A percentile compares a stretch with the other conserved stretches of the same genome.
Conservation (phyloP, 2,113 vertebrate species). For the Plestiodon gilberti region DNA sequence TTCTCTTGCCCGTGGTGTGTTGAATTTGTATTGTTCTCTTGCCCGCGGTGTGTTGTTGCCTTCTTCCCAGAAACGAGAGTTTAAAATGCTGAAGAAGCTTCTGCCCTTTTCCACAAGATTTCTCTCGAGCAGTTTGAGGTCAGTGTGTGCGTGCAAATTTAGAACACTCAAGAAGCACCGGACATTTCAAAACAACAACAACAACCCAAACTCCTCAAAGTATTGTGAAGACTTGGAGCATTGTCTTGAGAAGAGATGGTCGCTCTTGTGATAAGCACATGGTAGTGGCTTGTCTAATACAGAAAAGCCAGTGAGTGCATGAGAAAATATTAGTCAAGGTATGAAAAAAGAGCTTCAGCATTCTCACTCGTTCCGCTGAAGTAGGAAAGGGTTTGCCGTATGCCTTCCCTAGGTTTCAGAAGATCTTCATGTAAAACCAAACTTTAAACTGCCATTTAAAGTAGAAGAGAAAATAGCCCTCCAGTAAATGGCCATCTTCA, state of each 20-base stretch:
- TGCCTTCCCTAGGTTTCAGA: background rate
- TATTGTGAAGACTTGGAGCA: too few relatives aligned
- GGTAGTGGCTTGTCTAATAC: background rate
- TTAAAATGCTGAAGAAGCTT: too few relatives aligned
- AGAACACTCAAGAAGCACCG: background rate
- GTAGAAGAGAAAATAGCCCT: slow-evolving; percentile 20
- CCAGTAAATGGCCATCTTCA: slow-evolving; percentile 21
- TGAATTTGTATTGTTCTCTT: background rate
- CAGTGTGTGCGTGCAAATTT: background rate
- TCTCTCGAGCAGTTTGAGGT: background rate
- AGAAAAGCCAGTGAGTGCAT: background rate
- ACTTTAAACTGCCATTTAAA: slow-evolving; percentile 25
- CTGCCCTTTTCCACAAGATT: background rate
- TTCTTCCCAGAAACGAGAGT: background rate
- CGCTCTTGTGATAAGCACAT: too few relatives aligned
- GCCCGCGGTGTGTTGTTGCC: background rate
- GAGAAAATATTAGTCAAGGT: background rate
- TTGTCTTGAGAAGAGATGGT: too few relatives aligned
- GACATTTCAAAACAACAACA: too few relatives aligned
- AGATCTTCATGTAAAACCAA: slow-evolving; percentile 44
- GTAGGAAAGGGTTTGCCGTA: background rate
- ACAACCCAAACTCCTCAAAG: too few relatives aligned
- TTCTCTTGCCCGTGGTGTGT: background rate
- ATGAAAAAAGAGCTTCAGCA: background rate
- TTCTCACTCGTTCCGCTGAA: background rate